phyloP scores from a whole-genome alignment of 2,113 vertebrate species.

The Grus americana region DNA sequence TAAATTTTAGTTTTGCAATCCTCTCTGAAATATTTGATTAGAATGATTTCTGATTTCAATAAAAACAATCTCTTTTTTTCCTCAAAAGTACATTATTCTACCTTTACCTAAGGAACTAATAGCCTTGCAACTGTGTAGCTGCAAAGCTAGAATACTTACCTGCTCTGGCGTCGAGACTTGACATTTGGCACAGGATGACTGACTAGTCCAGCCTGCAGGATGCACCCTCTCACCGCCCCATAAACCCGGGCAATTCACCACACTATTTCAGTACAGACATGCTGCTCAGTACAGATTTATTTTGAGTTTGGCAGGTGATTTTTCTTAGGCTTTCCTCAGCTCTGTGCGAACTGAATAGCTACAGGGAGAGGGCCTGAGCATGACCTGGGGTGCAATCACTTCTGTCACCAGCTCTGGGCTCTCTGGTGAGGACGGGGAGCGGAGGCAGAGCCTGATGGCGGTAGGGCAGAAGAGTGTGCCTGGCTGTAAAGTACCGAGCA shows the following conservation, averaged over 20 bases:
- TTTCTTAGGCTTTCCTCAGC: background rate
- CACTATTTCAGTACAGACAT: background rate
- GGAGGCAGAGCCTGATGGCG: background rate
- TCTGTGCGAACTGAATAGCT: background rate
- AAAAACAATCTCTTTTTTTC: background rate
- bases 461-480: background rate
- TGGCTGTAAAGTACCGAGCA: background rate
- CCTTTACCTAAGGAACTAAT: background rate
- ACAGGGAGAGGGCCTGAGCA: background rate
- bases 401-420: background rate
- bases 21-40: background rate
- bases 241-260: background rate
- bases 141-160: background rate
- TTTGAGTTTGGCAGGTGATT: background rate
- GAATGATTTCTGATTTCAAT: background rate
- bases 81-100: background rate
- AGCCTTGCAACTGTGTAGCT: background rate
- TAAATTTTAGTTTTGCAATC: background rate
- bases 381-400: background rate
- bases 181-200: background rate
- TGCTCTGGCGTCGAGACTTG: background rate
- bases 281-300: background rate
- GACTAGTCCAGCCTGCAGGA: background rate
- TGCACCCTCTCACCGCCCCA: fast-evolving
- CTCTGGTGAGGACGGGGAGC: background rate